Conservation (phyloP, 2,888 invertebrate species). For the Balanococcus diminutus region DNA sequence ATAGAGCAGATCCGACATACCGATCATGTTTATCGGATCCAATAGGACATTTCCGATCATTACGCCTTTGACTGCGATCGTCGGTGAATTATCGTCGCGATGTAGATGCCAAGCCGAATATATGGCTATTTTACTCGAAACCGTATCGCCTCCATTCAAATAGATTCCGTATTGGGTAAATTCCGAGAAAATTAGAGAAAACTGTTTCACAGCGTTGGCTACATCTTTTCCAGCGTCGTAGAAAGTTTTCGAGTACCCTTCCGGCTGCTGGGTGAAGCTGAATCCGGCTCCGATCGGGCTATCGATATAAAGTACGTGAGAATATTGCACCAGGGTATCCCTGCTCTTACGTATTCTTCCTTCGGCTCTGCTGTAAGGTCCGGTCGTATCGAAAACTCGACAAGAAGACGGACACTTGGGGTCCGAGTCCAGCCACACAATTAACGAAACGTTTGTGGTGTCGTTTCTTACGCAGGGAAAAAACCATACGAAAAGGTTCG, state of each 20-base stretch:
- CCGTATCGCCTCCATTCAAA: conserved; percentile 83
- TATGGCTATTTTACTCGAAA: conserved; percentile 82
- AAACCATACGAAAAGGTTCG: conserved; percentile 66
- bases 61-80: conserved; percentile 70
- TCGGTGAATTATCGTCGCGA: conserved; percentile 64
- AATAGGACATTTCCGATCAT: conserved; percentile 81
- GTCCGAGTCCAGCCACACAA: conserved; percentile 68
- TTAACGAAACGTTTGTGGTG: conserved; percentile 63
- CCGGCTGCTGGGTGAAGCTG: conserved; percentile 79
- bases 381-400: conserved; percentile 68
- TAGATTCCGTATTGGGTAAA: conserved; percentile 77
- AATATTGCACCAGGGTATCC: conserved; percentile 79
- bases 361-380: conserved; percentile 62
- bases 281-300: conserved; percentile 93
- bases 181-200: conserved; percentile 78
- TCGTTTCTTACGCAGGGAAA: conserved; percentile 62
- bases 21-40: conserved; percentile 77
- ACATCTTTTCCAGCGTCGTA: conserved; percentile 80
- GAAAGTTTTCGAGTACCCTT: conserved; percentile 80
- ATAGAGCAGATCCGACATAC: conserved; percentile 80
- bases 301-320: conserved; percentile 86
- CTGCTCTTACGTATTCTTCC: conserved; percentile 62
- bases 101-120: conserved; percentile 77
- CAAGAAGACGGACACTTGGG: conserved; percentile 66
- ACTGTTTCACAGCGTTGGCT: conserved; percentile 77